These are phyloP conservation scores for Machimus rusticus DNA, from an alignment of 2,888 invertebrate genomes.

Conservation along the genomic window DNA sequence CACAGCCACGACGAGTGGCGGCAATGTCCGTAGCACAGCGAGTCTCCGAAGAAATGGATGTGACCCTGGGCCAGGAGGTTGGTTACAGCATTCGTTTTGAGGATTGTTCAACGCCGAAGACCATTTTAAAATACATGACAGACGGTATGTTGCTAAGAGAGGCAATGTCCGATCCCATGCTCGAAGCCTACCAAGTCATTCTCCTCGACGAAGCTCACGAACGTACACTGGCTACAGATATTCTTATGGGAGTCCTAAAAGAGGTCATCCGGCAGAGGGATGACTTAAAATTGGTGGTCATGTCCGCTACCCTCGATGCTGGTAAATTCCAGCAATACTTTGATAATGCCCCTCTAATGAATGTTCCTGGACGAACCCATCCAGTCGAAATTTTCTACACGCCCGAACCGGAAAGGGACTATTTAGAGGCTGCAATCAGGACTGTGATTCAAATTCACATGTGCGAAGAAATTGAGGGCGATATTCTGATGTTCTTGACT, in stretches of 20 bases:
- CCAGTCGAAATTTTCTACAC: slow-evolving; percentile 99
- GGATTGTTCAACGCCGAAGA: slow-evolving; percentile 94
- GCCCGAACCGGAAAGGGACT: slow-evolving; percentile 97
- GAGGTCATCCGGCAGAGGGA: slow-evolving; percentile 87
- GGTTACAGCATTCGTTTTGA: slow-evolving; percentile 99
- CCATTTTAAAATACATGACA: slow-evolving; percentile 97
- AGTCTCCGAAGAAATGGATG: slow-evolving; percentile 99
- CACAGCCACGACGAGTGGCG: slow-evolving; percentile 95
- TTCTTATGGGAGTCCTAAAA: slow-evolving; percentile 97
- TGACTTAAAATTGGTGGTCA: slow-evolving; percentile 96
- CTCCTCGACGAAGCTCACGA: slow-evolving; percentile 99
- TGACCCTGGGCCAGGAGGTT: slow-evolving; percentile 88
- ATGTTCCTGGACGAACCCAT: slow-evolving; percentile 95
- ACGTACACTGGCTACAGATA: slow-evolving; percentile 96
- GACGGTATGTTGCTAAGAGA: slow-evolving; percentile 99
- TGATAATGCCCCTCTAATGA: slow-evolving; percentile 97
- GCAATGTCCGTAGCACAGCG: slow-evolving; percentile 99
- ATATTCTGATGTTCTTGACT: slow-evolving; percentile 90
- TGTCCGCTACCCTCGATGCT: slow-evolving; percentile 99
- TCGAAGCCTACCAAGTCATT: slow-evolving; percentile 88
- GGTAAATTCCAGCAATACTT: slow-evolving; percentile 99
- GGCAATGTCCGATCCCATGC: slow-evolving; percentile 98
- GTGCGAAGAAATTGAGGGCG: slow-evolving; percentile 91
- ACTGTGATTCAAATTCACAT: slow-evolving; percentile 96
- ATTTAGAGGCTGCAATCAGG: slow-evolving; percentile 96